Evolutionary conservation across 2,113 vertebrate species (phyloP), one percentile per base, ranked within the genome.

Genomic region (Psephotus haematonotus): DNA sequence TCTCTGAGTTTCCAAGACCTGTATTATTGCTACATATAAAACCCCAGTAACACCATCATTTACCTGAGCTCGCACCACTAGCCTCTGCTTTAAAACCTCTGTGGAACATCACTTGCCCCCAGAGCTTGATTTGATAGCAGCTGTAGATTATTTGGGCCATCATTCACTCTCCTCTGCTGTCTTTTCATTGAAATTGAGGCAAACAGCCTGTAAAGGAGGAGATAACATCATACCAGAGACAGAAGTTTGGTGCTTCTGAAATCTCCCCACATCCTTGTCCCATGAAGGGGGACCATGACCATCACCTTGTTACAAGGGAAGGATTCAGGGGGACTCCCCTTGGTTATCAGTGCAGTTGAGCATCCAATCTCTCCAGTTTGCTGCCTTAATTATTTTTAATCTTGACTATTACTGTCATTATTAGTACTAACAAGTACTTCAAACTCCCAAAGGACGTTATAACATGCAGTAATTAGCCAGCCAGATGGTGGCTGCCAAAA

Each of bases 361-460:
- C 50, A 82, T 50, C 60, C 60, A 9, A 43, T 35, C 41, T 69
- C 65, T 44, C 24, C 0, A 1, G 9, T 85, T 85, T 79, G 39
- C 60, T 85, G 37, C 70, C 83, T 78, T 85, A 46, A 74, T 85
- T 50, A 46, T 60, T 88, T 78, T 78, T 50, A 74, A 65, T 82
- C 55, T 64, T 64, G 60, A 18, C 65, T 88, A 23, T 64, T 64
- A 57, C 55, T 3, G 0, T 67, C 85, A 23, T 63, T 84, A 28
- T 85, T 79, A 83, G 37, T 57, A 49, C 49, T 84, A 88, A 43
- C 59, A 37, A 91, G 70, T 28, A 49, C 72, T 83, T 80, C 62
- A 85, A 5, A 57, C 28, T 82, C 87, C 65, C 83, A 25, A 19
- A 79, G 80, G 90, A 64, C 35, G 28, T n/a, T 7, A 57, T 59